phyloP scores from a whole-genome alignment of 2,888 invertebrate species.

The Tineola bisselliella region DNA sequence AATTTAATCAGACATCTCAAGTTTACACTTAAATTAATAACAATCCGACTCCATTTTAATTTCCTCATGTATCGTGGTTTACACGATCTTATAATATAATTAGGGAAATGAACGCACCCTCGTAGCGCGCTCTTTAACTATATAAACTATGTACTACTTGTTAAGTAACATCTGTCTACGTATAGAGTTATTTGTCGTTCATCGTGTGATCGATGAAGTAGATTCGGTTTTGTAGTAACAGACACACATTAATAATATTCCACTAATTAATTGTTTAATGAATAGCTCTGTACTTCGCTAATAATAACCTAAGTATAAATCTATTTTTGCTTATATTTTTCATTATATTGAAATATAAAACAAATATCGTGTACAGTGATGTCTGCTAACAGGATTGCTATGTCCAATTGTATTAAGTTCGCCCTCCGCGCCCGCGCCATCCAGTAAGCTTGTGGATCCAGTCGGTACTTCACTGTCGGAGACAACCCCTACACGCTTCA shows the following conservation, averaged over 20 bases:
- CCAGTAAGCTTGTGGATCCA: not conserved
- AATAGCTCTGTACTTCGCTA: too few species aligned
- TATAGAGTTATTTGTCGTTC: not conserved
- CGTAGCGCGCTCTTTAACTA: not conserved
- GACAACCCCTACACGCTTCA: slow-evolving; percentile 11
- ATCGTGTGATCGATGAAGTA: not conserved
- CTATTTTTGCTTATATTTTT: not conserved
- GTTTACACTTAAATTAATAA: not conserved
- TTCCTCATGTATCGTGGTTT: not conserved
- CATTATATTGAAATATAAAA: not conserved
- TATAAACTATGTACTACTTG: not conserved
- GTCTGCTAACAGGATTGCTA: slow-evolving; percentile 11
- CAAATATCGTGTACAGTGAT: not conserved
- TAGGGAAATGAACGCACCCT: slow-evolving; percentile 10
- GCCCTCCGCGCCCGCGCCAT: slow-evolving; percentile 11
- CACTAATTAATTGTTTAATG: too few species aligned
- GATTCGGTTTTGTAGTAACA: not conserved
- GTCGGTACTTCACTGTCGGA: slow-evolving; percentile 6
- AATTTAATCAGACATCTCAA: not conserved
- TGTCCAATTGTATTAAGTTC: slow-evolving; percentile 14
- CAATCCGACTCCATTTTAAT: not conserved
- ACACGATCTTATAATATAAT: slow-evolving; percentile 12
- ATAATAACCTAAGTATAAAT: too few species aligned
- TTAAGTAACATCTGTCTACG: not conserved
- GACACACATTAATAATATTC: not conserved